Conservation (phyloP, 2,888 invertebrate genomes). For the Tetragnatha montana region DNA sequence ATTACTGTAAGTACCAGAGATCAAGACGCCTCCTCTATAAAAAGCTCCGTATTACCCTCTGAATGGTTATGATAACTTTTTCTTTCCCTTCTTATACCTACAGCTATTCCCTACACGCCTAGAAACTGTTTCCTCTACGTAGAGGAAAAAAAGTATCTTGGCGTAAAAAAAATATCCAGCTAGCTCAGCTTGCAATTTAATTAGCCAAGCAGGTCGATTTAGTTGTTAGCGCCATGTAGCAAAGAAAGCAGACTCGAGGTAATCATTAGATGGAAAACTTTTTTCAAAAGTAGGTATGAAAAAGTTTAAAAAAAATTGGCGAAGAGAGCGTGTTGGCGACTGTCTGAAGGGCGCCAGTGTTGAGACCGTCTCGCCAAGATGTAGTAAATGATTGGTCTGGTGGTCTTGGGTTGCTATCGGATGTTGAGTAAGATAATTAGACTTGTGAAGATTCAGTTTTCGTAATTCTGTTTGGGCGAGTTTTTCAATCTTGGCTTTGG, state of each 20-base stretch:
- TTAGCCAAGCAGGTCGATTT: slow-evolving; percentile 30
- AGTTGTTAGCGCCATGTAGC: slow-evolving; percentile 21
- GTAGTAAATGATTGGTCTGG: background rate
- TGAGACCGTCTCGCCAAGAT: slow-evolving; percentile 42
- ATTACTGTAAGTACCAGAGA: slow-evolving; percentile 35
- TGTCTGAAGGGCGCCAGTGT: slow-evolving; percentile 29
- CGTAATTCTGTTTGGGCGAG: background rate
- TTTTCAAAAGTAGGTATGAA: slow-evolving; percentile 14
- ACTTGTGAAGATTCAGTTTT: background rate
- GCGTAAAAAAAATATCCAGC: slow-evolving; percentile 11
- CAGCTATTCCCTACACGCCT: background rate
- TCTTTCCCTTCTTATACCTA: background rate
- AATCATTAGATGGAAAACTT: slow-evolving; percentile 29
- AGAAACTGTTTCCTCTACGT: background rate
- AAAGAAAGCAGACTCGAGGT: slow-evolving; percentile 21
- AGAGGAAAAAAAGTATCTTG: background rate
- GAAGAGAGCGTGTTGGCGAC: background rate
- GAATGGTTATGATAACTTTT: slow-evolving; percentile 43
- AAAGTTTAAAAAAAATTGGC: background rate
- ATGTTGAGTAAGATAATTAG: background rate
- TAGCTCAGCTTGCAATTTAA: slow-evolving; percentile 31
- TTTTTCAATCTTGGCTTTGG: background rate
- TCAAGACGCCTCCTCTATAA: slow-evolving; percentile 54
- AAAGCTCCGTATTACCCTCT: slow-evolving; percentile 13
- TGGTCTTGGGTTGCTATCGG: background rate